Evolutionary conservation across 92 coral and sea anemone species (phyloP).

Genomic region (Palythoa grandiflora): DNA sequence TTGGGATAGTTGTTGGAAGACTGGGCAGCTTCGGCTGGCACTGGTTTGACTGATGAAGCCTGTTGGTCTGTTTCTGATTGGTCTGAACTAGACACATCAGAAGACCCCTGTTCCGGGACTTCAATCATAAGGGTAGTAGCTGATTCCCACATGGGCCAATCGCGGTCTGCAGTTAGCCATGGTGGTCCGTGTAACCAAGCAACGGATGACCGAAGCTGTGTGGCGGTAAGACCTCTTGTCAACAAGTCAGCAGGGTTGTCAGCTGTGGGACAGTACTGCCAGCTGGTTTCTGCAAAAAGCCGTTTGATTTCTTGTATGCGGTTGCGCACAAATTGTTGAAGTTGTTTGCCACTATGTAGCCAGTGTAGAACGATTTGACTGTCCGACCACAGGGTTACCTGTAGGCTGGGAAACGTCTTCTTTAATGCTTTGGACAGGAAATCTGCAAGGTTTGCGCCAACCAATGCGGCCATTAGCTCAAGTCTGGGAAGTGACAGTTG

Average conservation of each 20-base stretch:
- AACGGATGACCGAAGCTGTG: slow-evolving; percentile 34
- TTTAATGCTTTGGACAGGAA: not conserved
- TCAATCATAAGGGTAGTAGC: slow-evolving; percentile 48
- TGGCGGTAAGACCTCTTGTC: slow-evolving; percentile 53
- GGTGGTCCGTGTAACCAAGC: slow-evolving; percentile 57
- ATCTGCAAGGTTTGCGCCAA: slow-evolving; percentile 50
- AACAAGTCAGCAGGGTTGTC: slow-evolving; percentile 65
- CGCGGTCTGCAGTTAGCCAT: slow-evolving; percentile 48
- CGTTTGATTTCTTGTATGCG: slow-evolving; percentile 51
- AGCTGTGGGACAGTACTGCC: slow-evolving; percentile 62
- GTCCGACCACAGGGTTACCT: slow-evolving; percentile 57
- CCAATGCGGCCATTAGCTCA: slow-evolving; percentile 50
- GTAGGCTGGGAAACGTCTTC: slow-evolving; percentile 13
- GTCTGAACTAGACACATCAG: not conserved
- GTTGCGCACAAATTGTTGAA: not conserved
- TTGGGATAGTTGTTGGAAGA: not conserved
- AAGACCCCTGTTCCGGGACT: slow-evolving; percentile 31
- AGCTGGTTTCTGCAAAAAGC: slow-evolving; percentile 24
- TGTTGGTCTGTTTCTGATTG: not conserved
- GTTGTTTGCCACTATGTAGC: slow-evolving; percentile 10
- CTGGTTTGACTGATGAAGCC: not conserved
- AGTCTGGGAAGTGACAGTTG: slow-evolving; percentile 53
- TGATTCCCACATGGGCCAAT: slow-evolving; percentile 53
- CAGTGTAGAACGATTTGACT: slow-evolving; percentile 70
- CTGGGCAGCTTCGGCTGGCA: not conserved